phyloP scores from a whole-genome alignment of 1,140 invertebrate species.

The Hestina assimilis region DNA sequence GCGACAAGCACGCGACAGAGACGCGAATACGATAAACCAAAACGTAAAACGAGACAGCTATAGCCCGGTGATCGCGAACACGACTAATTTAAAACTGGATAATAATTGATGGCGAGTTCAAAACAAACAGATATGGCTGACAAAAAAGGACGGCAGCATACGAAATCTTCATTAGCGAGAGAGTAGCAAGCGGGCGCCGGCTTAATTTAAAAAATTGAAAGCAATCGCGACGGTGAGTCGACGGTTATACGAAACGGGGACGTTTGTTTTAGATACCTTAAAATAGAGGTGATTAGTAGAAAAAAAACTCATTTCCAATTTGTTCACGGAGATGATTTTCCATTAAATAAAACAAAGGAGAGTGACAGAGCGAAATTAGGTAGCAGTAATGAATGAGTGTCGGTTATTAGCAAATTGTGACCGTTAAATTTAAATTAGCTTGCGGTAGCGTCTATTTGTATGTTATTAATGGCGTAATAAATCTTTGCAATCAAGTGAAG shows the following conservation, averaged over 20 bases:
- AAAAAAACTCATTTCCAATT: conserved; percentile 61
- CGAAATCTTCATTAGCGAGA: conserved; percentile 56
- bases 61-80: conserved; percentile 49
- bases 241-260: conserved; percentile 28
- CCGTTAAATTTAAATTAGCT: conserved; percentile 67
- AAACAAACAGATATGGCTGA: conserved; percentile 76
- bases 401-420: conserved; percentile 64
- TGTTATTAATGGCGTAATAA: conserved; percentile 64
- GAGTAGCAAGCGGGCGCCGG: conserved; percentile 45
- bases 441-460: conserved; percentile 45
- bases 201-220: conserved; percentile 57
- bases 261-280: conserved; percentile 42
- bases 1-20: conserved; percentile 53
- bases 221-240: conserved; percentile 44
- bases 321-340: conserved; percentile 35
- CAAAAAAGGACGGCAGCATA: conserved; percentile 63
- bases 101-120: conserved; percentile 73
- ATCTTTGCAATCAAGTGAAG: conserved; percentile 56
- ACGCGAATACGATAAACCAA: conserved; percentile 32
- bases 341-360: conserved; percentile 23
- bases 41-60: conserved; percentile 40
- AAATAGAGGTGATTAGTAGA: conserved; percentile 41
- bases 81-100: conserved; percentile 72
- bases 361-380: conserved; percentile 55
- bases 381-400: conserved; percentile 49